phyloP scores from a whole-genome alignment of 2,888 invertebrate genomes.

The Drosophila incognita region DNA sequence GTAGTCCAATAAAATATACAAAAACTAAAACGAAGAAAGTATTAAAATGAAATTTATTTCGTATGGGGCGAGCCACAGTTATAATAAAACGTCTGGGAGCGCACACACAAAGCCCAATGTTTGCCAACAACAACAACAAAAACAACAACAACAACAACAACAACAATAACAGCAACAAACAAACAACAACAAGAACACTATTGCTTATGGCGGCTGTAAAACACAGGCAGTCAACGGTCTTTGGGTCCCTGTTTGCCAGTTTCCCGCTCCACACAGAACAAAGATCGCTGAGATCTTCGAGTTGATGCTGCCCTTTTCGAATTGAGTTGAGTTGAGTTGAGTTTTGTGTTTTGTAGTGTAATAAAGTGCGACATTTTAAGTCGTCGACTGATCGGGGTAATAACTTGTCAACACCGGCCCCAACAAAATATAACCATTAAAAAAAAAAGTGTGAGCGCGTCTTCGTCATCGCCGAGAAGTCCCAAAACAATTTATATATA shows the following conservation, averaged over 20 bases:
- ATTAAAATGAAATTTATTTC: conserved; percentile 80
- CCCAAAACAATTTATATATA: conserved; percentile 43
- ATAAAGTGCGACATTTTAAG: conserved; percentile 79
- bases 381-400: conserved; percentile 70
- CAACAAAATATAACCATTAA: conserved; percentile 63
- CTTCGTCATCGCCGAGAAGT: conserved; percentile 55
- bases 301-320: conserved; percentile 32
- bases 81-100: conserved; percentile 77
- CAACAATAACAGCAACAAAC: conserved; percentile 59
- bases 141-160: conserved; percentile 39
- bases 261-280: conserved; percentile 34
- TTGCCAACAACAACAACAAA: conserved; percentile 67
- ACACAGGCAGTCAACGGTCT: conserved; percentile 65
- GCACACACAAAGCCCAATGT: conserved; percentile 77
- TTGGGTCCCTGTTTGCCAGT: conserved; percentile 36
- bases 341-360: conserved; percentile 77
- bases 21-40: conserved; percentile 80
- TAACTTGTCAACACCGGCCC: conserved; percentile 81
- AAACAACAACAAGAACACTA: conserved; percentile 35
- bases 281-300: conserved; percentile 54
- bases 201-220: conserved; percentile 66
- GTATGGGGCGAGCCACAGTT: conserved; percentile 71
- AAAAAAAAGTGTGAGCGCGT: conserved; percentile 38
- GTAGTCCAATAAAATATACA: conserved; percentile 69
- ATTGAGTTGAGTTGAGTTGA: conserved; percentile 54